Base-by-base conservation (phyloP, 2,113 vertebrate genomes). In the Australoheros scitulus region DNA sequence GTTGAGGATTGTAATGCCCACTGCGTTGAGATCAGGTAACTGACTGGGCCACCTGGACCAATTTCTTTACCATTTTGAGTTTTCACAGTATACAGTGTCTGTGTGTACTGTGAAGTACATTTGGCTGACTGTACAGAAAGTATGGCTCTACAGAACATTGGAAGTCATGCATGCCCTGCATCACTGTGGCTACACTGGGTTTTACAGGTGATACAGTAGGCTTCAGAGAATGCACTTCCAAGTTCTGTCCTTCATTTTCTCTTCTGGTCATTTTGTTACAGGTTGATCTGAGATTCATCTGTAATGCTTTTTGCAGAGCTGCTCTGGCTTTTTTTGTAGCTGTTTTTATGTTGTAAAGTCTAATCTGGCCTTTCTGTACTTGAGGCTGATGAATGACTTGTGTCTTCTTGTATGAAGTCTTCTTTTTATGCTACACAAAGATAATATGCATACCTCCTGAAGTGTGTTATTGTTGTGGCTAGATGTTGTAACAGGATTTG, bases 401-500 rank as follows among this genome's bases (percentile, higher is more conserved):
- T 70, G 43, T 70, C 65, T 52, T 52, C 15, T 70, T 70, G 24
- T 1, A 3, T 70, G 41, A 70, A 0, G 0, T 4, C 43, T 52
- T 70, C 9, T 52, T 18, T 70, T 72, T 29, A 70, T 70, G 43
- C 29, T 20, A 50, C 43, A 72, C 1, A 32, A 7, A 72, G 20
- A 52, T 72, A 72, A 50, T 50, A 0, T 70, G 0, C 5, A 24
- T 52, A 52, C 65, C 17, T 32, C 22, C 11, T 50, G 41, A 70
- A 70, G 24, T 50, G 64, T 70, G 65, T 72, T 50, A 0, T 52
- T 52, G 17, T 70, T 17, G 0, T 52, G 43, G 24, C 65, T 52
- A 6, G 65, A 1, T 20, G 18, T 52, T 1, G 0, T 6, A 52
- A 32, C 24, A 0, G 0, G 18, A 43, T 18, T 70, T 29, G 26